Evolutionary conservation across 2,888 invertebrate genomes (phyloP).

Genomic region (Aspidiotus rigidus): DNA sequence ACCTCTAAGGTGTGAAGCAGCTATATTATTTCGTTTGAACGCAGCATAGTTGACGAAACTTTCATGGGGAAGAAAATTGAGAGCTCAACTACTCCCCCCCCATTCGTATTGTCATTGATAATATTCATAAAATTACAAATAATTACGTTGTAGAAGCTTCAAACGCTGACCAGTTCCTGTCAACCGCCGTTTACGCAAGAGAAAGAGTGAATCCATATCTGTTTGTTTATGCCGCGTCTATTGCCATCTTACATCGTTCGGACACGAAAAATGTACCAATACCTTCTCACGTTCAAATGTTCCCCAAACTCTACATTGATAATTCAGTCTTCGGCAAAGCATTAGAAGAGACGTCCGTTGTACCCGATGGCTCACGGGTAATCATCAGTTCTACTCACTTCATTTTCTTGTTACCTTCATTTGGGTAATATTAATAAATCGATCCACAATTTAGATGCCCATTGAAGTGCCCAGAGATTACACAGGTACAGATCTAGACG

Average conservation of each 20-base stretch:
- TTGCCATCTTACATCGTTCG: constrained; percentile 61
- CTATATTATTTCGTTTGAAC: no score
- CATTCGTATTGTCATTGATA: no score
- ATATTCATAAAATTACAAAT: no score
- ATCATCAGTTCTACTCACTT: neutral
- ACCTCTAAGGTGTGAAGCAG: no score
- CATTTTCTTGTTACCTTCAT: no score
- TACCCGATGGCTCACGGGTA: constrained; percentile 55
- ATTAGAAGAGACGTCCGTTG: constrained; percentile 58
- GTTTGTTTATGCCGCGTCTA: constrained; percentile 69
- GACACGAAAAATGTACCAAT: constrained; percentile 61
- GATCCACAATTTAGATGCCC: constrained; percentile 47
- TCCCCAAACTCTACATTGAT: constrained; percentile 75
- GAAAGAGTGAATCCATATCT: constrained; percentile 68
- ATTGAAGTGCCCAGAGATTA: constrained; percentile 63
- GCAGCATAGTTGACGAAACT: no score
- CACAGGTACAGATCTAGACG: constrained; percentile 63
- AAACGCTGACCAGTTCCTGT: constrained; percentile 59
- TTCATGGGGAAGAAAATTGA: no score
- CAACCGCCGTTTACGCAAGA: constrained; percentile 61
- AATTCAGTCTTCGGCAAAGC: constrained; percentile 56
- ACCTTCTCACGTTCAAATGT: constrained; percentile 65
- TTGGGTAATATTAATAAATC: neutral
- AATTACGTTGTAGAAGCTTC: constrained; percentile 42
- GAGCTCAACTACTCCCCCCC: no score